These are phyloP conservation scores for Sparus aurata DNA, from an alignment of 2,797 vertebrate genomes.

Conservation along the genomic window DNA sequence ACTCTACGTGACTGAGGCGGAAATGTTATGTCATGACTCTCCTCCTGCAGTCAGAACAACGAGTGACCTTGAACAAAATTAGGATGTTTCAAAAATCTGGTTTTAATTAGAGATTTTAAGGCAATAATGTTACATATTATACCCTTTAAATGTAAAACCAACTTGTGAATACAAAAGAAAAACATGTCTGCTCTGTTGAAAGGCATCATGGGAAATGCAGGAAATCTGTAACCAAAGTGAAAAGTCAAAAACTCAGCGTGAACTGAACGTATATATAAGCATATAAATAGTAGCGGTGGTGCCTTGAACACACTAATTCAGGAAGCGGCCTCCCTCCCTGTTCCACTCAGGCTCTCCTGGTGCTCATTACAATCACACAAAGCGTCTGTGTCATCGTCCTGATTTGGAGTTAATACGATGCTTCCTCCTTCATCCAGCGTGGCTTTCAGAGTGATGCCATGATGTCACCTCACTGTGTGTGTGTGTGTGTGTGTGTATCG, in stretches of 20 bases:
- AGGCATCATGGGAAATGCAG: neutral
- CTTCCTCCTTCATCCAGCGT: slow-evolving; percentile 63
- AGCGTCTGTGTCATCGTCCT: slow-evolving; percentile 44
- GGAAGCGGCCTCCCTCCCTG: slow-evolving; percentile 3
- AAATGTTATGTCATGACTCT: too few relatives aligned
- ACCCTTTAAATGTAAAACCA: too few relatives aligned
- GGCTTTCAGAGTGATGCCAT: slow-evolving; percentile 54
- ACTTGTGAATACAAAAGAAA: neutral
- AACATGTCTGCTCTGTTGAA: neutral
- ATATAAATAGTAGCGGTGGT: too few relatives aligned
- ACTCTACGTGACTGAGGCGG: too few relatives aligned
- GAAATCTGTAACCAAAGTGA: neutral
- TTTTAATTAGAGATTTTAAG: too few relatives aligned
- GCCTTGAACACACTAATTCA: neutral
- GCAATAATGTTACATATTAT: too few relatives aligned
- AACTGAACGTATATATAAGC: neutral
- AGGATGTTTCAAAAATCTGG: too few relatives aligned
- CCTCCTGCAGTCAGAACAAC: too few relatives aligned
- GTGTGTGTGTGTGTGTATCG: slow-evolving; percentile 34
- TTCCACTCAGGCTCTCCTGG: slow-evolving; percentile 39
- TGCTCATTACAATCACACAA: slow-evolving; percentile 54
- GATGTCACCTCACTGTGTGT: slow-evolving; percentile 65
- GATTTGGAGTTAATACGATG: slow-evolving; percentile 62
- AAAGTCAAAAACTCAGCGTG: neutral
- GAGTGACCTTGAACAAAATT: too few relatives aligned